Conservation (phyloP, 2,113 vertebrate genomes). For the Apeltes quadracus region DNA sequence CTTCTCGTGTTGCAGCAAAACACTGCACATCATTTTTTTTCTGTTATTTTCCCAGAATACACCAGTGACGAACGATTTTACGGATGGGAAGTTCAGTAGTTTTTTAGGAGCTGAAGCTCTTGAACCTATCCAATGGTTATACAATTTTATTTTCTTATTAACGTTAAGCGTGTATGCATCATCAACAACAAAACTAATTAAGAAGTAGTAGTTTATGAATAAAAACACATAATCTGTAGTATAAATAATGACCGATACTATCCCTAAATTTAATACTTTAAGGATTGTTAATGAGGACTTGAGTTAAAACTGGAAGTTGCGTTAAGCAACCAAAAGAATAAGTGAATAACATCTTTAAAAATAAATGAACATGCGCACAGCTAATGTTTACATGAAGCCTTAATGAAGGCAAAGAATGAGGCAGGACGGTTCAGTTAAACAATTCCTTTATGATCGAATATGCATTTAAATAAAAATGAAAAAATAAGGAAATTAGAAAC, state of each 20-base stretch:
- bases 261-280: neutral
- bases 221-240: neutral
- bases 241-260: neutral
- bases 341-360: neutral
- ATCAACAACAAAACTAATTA: neutral
- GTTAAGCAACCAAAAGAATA: neutral
- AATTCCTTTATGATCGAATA: neutral
- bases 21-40: slow-evolving; percentile 40
- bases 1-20: slow-evolving; percentile 74
- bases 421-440: neutral
- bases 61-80: slow-evolving; percentile 63
- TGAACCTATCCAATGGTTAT: neutral
- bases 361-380: neutral
- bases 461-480: neutral
- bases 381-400: neutral
- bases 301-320: neutral
- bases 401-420: neutral
- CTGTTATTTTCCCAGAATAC: slow-evolving; percentile 73
- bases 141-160: neutral
- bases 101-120: slow-evolving; percentile 20
- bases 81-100: slow-evolving; percentile 4
- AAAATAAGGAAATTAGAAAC: neutral
- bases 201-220: neutral
- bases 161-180: neutral
- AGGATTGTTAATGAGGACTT: neutral